Base-by-base conservation (phyloP, 1,140 invertebrate genomes). In the Homarus americanus region DNA sequence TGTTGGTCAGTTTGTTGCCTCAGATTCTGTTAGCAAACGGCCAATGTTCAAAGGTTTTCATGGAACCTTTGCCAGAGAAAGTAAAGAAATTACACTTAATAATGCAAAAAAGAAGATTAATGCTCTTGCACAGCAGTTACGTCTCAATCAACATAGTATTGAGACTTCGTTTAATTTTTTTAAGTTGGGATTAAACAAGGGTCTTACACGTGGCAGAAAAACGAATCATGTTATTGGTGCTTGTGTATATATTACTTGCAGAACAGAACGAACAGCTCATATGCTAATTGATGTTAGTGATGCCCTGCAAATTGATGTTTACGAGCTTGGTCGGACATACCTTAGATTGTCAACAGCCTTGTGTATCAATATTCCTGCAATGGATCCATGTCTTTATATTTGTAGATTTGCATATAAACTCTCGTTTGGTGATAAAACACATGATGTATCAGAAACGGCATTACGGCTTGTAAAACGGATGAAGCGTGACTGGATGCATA, bases 221-320 rank as follows among this genome's bases (percentile, higher is more conserved):
- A 96, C 97, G 93, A 96, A 96, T n/a, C 97, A 98, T 93, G 98
- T 99, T 88, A 96, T 99, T 94, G 98, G 98, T 85, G 98, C 99
- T 72, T 99, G 99, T 95, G 96, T 99, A 12, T 99, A 99, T 93
- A 98, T 99, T 92, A 99, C 98, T 2, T 99, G 99, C 93, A 95
- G 99, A 91, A 97, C 97, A 34, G 98, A 99, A 95, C 97, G 96
- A 87, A 99, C 98, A 91, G 96, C 97, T 92, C 98, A 98, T 96
- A 96, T 99, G 94, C 95, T 99, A n/a, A 97, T 99, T 93, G 99
- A 99, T 94, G 98, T 99, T 69, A 99, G 98, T 95, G 99, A 99
- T 95, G 96, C 98, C 44, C 96, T 99, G 40, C 96, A 99, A 95
- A 98, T 99, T 92, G 98, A 98, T 95, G 98, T 99, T 69, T 99